Conservation (phyloP, 2,888 invertebrate species). For the Aphodius granarius region DNA sequence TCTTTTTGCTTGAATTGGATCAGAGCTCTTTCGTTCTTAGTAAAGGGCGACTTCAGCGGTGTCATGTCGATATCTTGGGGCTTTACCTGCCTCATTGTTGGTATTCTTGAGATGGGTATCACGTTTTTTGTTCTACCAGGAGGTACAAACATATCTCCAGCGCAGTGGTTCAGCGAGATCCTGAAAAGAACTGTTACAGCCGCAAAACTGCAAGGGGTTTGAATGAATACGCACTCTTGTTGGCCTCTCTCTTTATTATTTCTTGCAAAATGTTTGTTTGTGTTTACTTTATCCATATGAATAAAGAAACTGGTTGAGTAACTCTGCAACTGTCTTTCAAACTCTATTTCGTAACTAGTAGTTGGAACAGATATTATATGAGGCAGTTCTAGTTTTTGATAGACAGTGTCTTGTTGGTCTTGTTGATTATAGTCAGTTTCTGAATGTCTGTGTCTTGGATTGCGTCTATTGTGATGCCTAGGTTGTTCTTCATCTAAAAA, state of each 20-base stretch:
- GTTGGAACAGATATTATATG: background rate
- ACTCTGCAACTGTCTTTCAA: background rate
- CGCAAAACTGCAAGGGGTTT: too few relatives aligned
- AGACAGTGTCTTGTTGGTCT: too few relatives aligned
- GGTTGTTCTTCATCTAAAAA: background rate
- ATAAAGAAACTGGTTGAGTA: background rate
- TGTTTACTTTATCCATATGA: background rate
- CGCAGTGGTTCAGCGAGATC: background rate
- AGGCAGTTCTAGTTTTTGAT: too few relatives aligned
- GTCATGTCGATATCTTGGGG: conserved; percentile 16
- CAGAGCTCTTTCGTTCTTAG: background rate
- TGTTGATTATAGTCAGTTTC: background rate
- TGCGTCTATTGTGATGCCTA: background rate
- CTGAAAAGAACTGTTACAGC: background rate
- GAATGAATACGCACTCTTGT: too few relatives aligned
- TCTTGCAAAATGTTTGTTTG: background rate
- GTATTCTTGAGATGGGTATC: background rate
- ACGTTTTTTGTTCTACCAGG: background rate
- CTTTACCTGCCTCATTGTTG: background rate
- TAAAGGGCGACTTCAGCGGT: conserved; percentile 16
- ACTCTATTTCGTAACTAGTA: background rate
- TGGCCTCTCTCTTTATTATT: background rate
- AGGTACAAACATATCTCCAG: background rate
- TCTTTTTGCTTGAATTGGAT: background rate
- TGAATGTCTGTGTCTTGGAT: background rate